Evolutionary conservation across 2,797 vertebrate species (phyloP).

Genomic region (Tapirus indicus): DNA sequence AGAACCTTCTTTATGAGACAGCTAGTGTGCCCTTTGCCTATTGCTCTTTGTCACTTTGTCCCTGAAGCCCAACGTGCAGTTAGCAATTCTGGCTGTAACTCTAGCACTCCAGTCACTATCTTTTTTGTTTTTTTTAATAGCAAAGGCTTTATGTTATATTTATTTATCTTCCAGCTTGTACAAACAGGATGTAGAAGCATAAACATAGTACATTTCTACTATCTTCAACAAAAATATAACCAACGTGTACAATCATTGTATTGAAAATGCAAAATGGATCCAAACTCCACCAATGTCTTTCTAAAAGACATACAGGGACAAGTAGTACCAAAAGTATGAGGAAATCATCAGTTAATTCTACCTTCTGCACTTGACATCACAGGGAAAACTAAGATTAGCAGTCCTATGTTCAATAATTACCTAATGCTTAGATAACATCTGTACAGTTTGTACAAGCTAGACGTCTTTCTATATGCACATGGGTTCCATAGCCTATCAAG

Average conservation of each 20-base stretch:
- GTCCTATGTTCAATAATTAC: constrained; percentile 98
- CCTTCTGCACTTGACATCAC: constrained; percentile 99
- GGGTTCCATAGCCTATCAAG: constrained; percentile 94
- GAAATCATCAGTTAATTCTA: constrained; percentile 99
- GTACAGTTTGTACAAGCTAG: constrained; percentile 95
- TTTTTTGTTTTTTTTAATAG: no score
- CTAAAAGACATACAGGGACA: constrained; percentile 99
- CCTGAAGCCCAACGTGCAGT: background rate
- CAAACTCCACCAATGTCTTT: constrained; percentile 99
- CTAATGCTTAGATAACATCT: constrained; percentile 97
- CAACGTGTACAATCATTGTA: constrained; percentile 99
- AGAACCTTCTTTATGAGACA: background rate
- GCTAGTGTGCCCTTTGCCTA: background rate
- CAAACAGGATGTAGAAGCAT: constrained; percentile 99
- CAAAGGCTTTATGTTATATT: constrained; percentile 91
- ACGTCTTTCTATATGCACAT: constrained; percentile 95
- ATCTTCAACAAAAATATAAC: constrained; percentile 99
- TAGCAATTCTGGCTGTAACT: background rate
- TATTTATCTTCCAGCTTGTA: constrained; percentile 99
- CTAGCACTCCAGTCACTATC: background rate
- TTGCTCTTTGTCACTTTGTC: background rate
- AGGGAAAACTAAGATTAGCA: constrained; percentile 97
- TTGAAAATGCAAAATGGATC: constrained; percentile 99
- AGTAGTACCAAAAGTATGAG: constrained; percentile 98
- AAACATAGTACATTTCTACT: constrained; percentile 99